Percentiles rank a stretch among this genome's conserved stretches.
These are phyloP conservation scores for Ctenodactylus gundi DNA, from an alignment of 2,113 vertebrate genomes.

Conservation along the genomic window DNA sequence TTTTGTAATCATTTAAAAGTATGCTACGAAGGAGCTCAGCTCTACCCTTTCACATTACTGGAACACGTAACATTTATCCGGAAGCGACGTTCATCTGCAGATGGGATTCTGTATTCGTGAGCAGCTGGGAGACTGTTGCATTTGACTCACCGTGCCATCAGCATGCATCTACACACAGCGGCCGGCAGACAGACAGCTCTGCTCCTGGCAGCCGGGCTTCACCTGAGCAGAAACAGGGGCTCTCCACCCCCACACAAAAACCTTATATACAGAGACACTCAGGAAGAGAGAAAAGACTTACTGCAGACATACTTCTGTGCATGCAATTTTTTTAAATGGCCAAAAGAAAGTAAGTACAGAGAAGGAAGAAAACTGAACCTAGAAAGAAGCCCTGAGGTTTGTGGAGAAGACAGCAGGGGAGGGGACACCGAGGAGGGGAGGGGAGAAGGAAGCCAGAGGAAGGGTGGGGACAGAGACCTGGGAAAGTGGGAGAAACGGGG, in stretches of 20 bases:
- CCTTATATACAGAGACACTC: not conserved
- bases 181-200: not conserved
- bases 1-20: conserved; percentile 32
- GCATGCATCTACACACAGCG: not conserved
- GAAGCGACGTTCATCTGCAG: conserved; percentile 17
- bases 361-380: not conserved
- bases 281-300: not conserved
- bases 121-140: not conserved
- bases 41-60: conserved; percentile 34
- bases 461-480: too few relatives aligned
- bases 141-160: not conserved
- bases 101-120: not conserved
- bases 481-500: too few relatives aligned
- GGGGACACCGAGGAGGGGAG: too few relatives aligned
- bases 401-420: not conserved
- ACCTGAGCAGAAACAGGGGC: not conserved
- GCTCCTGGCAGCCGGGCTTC: too few relatives aligned
- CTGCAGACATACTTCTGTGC: not conserved
- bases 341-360: not conserved
- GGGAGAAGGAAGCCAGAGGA: too few relatives aligned
- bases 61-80: not conserved
- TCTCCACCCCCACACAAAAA: not conserved
- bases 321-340: not conserved
- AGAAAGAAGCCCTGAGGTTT: not conserved
- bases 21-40: conserved; percentile 1